phyloP scores from a whole-genome alignment of 1,140 invertebrate genomes.

The Propsilocerus akamusi region DNA sequence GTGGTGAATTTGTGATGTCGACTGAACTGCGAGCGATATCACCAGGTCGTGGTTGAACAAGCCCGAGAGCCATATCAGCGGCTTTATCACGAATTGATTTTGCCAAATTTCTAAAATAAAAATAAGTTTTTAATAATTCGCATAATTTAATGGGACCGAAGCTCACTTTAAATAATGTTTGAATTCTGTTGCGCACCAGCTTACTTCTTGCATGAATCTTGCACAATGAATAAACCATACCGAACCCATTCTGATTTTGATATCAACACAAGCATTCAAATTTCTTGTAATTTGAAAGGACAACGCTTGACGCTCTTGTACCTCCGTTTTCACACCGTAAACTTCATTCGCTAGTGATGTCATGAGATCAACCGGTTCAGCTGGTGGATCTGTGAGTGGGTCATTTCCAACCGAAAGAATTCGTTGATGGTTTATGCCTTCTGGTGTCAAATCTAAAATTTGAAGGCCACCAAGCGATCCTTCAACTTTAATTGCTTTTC shows the following conservation, averaged over 20 bases:
- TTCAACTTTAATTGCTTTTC: conserved; percentile 43
- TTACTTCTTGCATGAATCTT: conserved; percentile 65
- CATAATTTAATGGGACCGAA: not conserved
- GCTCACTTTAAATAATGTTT: conserved; percentile 35
- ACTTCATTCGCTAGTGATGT: conserved; percentile 26
- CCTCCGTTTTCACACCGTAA: conserved; percentile 26
- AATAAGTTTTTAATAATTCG: conserved; percentile 28
- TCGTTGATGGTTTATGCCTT: conserved; percentile 62
- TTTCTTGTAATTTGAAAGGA: conserved; percentile 39
- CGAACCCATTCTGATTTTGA: conserved; percentile 66
- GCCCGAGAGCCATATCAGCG: conserved; percentile 80
- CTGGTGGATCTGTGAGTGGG: conserved; percentile 31
- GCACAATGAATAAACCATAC: conserved; percentile 87
- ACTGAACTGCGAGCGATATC: conserved; percentile 10
- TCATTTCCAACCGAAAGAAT: conserved; percentile 73
- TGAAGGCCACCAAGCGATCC: conserved; percentile 83
- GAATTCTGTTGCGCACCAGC: conserved; percentile 58
- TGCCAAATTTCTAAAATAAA: conserved; percentile 52
- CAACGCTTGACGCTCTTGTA: conserved; percentile 30
- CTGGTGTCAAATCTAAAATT: conserved; percentile 72
- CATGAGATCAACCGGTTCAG: conserved; percentile 13
- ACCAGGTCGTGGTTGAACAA: conserved; percentile 50
- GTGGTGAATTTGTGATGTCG: conserved; percentile 23
- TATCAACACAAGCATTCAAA: conserved; percentile 25
- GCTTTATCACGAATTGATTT: conserved; percentile 74